Percentiles rank a stretch among this genome's conserved stretches.
Conservation (phyloP, 1,140 invertebrate species). For the Orchestia grillus region DNA sequence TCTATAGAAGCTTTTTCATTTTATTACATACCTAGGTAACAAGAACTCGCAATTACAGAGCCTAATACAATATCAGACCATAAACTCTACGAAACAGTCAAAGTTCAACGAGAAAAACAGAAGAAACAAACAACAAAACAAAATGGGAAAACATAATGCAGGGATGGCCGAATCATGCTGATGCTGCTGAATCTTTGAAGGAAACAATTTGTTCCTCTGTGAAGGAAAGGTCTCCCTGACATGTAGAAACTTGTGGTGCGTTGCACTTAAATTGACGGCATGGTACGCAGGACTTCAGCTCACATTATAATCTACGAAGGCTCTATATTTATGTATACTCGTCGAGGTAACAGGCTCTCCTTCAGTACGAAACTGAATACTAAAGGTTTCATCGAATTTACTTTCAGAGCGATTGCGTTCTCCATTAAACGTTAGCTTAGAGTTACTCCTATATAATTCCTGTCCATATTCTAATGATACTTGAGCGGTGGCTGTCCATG, state of each 20-base stretch:
- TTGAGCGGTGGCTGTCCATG: background rate
- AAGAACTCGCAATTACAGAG: background rate
- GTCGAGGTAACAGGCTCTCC: background rate
- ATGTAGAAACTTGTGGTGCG: background rate
- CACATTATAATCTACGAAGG: background rate
- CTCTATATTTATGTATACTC: background rate
- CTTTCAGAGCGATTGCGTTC: no score
- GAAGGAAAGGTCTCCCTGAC: background rate
- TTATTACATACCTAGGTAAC: background rate
- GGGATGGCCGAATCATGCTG: background rate
- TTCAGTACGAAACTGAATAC: background rate
- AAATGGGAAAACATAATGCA: background rate
- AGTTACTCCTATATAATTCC: background rate
- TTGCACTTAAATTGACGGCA: background rate
- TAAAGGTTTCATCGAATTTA: background rate
- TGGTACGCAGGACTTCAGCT: background rate
- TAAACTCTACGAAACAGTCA: background rate
- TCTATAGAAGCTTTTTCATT: background rate
- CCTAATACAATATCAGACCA: background rate
- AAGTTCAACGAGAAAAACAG: background rate
- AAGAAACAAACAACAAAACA: background rate
- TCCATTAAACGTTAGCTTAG: background rate
- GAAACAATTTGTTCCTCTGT: no score
- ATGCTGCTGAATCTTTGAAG: no score
- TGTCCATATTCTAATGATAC: background rate